Evolutionary conservation across 2,797 vertebrate species (phyloP).

Genomic region (Chaetophractus vellerosus): DNA sequence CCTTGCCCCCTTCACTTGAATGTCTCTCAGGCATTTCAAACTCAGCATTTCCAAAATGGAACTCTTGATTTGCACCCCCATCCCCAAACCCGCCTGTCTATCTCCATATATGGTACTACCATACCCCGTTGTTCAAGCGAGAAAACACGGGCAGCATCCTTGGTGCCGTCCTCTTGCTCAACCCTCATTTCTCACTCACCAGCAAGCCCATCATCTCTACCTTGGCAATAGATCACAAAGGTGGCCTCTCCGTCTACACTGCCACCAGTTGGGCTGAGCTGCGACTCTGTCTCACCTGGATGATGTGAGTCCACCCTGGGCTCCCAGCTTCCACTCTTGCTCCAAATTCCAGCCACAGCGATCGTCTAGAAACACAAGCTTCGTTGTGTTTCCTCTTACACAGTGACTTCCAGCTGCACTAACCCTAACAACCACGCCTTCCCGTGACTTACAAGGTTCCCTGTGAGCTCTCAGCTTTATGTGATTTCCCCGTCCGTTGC

Average conservation of each 20-base stretch:
- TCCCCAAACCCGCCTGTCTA: neutral
- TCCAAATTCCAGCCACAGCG: neutral
- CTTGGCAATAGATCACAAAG: neutral
- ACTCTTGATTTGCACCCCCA: neutral
- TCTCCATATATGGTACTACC: neutral
- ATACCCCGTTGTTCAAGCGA: neutral
- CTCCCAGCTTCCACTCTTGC: neutral
- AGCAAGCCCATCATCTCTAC: neutral
- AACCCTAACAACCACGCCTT: neutral
- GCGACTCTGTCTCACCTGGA: neutral
- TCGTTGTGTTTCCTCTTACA: neutral
- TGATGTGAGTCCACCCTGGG: neutral
- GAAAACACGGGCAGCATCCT: neutral
- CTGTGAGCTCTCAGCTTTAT: neutral
- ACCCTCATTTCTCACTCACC: no score
- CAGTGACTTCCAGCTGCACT: neutral
- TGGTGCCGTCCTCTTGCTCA: rapidly evolving
- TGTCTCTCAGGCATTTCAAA: neutral
- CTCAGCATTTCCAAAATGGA: neutral
- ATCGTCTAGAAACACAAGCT: neutral
- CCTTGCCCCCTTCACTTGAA: neutral
- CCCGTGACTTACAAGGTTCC: neutral
- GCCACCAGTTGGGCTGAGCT: neutral
- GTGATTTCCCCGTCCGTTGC: no score
- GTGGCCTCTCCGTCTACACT: neutral